These are phyloP conservation scores for Paraescarpia echinospica DNA, from an alignment of 1,140 invertebrate species.

Conservation along the genomic window DNA sequence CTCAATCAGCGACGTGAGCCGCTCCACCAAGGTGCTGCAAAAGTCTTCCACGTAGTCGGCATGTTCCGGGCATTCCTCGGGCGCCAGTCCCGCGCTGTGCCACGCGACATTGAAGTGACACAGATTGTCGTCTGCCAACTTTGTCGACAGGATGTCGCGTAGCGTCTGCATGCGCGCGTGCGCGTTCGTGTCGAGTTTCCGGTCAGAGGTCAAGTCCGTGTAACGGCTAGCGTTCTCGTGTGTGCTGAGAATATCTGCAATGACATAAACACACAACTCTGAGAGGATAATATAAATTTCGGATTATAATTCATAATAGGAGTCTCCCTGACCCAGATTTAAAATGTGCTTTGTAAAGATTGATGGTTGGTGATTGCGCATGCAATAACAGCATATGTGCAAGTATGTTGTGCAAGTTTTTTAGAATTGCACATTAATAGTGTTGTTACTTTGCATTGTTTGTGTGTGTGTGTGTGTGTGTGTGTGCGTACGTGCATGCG, in stretches of 20 bases:
- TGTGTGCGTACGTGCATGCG: no score
- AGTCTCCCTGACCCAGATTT: no score
- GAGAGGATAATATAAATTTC: neutral
- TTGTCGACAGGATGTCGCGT: neutral
- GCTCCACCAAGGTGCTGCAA: neutral
- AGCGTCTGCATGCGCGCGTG: slow-evolving; percentile 11
- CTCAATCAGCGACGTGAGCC: slow-evolving; percentile 1
- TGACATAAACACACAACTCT: neutral
- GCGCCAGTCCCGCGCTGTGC: neutral
- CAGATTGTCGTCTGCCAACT: neutral
- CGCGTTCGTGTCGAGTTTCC: neutral
- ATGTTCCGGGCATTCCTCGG: neutral
- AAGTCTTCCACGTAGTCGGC: slow-evolving; percentile 22
- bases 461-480: no score
- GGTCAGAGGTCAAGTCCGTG: slow-evolving; percentile 8
- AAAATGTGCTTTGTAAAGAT: no score
- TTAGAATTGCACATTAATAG: no score
- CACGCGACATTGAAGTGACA: neutral
- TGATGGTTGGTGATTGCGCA: no score
- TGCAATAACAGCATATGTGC: no score
- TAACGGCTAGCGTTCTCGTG: neutral
- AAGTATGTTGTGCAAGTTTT: no score
- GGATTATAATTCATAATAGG: no score
- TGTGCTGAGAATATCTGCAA: neutral
- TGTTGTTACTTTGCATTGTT: no score